A percentile compares a stretch with the other conserved stretches of the same genome.
These are phyloP conservation scores for Brenthis hecate DNA, from an alignment of 2,888 invertebrate species.

Conservation along the genomic window DNA sequence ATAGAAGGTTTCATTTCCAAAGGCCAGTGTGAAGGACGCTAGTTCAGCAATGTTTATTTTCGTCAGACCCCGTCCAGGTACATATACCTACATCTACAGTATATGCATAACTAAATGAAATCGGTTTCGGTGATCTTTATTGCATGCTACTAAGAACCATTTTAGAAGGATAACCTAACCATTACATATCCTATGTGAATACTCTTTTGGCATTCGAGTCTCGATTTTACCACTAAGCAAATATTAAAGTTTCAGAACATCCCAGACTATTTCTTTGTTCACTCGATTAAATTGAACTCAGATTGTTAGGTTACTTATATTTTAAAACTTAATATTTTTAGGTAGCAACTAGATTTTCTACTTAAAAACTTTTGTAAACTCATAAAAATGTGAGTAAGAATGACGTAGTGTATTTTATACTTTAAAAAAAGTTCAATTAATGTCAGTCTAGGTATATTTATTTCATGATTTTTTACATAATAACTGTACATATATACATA, in stretches of 20 bases:
- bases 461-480: too few relatives aligned
- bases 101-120: too few relatives aligned
- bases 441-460: too few relatives aligned
- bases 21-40: constrained; percentile 54
- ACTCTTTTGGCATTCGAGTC: constrained; percentile 63
- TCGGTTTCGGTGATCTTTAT: constrained; percentile 14
- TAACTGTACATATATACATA: too few relatives aligned
- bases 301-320: constrained; percentile 20
- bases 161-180: constrained; percentile 3
- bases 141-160: constrained; percentile 9
- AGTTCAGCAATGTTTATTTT: constrained; percentile 70
- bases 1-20: constrained; percentile 48
- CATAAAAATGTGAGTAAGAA: too few relatives aligned
- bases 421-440: too few relatives aligned
- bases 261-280: constrained; percentile 38
- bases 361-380: too few relatives aligned
- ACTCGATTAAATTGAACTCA: constrained; percentile 35
- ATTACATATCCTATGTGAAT: constrained; percentile 51
- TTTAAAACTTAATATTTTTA: neutral
- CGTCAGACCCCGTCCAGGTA: constrained; percentile 56
- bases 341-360: neutral
- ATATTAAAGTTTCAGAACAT: constrained; percentile 42
- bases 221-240: constrained; percentile 41
- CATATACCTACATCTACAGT: neutral
- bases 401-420: too few relatives aligned